Evolutionary conservation across 2,888 invertebrate genomes (phyloP), one percentile per base, ranked within the genome.

Genomic region (Vandiemenella viatica): DNA sequence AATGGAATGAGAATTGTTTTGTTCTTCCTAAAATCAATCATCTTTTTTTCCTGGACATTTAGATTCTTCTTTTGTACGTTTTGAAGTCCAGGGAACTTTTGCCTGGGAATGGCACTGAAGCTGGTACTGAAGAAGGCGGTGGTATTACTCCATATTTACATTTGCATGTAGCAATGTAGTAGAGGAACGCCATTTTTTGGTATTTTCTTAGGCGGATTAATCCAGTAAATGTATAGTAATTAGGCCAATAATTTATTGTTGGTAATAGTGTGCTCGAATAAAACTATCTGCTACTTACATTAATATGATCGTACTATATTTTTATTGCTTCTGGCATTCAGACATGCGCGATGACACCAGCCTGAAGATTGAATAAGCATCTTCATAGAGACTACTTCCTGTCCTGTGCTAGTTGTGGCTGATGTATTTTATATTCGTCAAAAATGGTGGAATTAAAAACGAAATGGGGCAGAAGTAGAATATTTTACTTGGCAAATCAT

Each of bases 401-500:
- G 56, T 56, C 54, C 53, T 54, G 52, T 53, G 50, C 50, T 48
- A 50, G 50, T 55, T 43, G 47, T 52, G 53, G 54, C 55, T 55
- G 55, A 56, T 55, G 56, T 55, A 54, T 56, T 56, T 54, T 53
- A 54, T 62, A 80, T 79, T 79, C 79, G 74, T 74, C 77, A 79
- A 83, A 80, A 81, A 83, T 83, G 83, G 77, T 80, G 80, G 79
- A 79, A 77, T 77, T 76, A 76, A 79, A 77, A 76, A 77, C 77
- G 77, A 77, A 76, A 80, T 79, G 77, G 78, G 77, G 77, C 76
- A 79, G 76, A 77, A 81, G 78, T 85, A 83, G 80, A 77, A 77
- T 79, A 78, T 80, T 80, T 76, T 76, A 76, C 76, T 79, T 77
- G 72, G 80, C 80, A 74, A 83, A 85, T 74, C 84, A 87, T 86